Evolutionary conservation across 2,797 vertebrate genomes (phyloP), one percentile per base, ranked within the genome.

Genomic region (Oreortyx pictus): DNA sequence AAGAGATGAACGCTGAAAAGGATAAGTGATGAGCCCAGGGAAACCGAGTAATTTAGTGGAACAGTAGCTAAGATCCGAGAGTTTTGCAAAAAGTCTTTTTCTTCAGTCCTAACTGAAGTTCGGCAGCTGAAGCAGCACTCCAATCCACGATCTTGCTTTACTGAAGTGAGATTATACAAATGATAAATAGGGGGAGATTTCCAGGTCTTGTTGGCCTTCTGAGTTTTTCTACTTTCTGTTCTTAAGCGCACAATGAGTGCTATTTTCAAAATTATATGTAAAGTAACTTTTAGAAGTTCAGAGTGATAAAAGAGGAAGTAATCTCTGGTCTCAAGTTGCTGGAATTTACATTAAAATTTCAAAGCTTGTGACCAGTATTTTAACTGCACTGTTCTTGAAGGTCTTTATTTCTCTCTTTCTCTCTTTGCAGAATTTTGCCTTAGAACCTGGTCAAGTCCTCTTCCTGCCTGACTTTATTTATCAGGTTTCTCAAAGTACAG

Each of bases 11-110:
- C 81, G 57, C 74, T 67, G 75, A 87, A 85, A 67, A 54, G 72
- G 11, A 39, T 92, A 87, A 94, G 76, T 75, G 89, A 75, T 66
- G 70, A 73, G 73, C 73, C 76, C 39, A 70, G 50, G 70, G 79
- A 92, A 68, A 86, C 22, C 41, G 41, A 79, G 68, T 67, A 85
- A 92, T 91, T 90, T 66, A 91, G 61, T 81, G 72, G 22, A 87
- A 85, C 65, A 56, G 47, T 50, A 64, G 54, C 37, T 81, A 59
- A 85, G 49, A 90, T 68, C 50, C 71, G 43, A 82, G 81, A 41
- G 57, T 47, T 90, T 80, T 80, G 25, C 14, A 66, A 71, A 82
- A 79, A 78, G 14, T 8, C 37, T 79, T 59, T 59, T 77, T 47
- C 70, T 81, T 92, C 75, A 87, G 46, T 89, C 43, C 8, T 29